Base-by-base conservation (phyloP, 2,888 invertebrate species). In the Linyphia triangularis region DNA sequence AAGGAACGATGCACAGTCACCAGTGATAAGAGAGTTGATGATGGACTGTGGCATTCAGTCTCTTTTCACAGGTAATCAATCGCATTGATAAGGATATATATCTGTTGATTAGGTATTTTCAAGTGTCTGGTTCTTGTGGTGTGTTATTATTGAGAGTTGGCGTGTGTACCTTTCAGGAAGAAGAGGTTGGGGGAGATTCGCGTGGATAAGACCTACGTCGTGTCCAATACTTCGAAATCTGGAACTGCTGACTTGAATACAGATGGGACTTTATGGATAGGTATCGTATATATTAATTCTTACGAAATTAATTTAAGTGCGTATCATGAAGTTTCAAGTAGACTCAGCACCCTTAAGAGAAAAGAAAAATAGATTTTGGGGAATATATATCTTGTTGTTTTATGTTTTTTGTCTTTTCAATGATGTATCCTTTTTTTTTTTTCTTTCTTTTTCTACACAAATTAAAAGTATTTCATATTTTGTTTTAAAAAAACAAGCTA, bases 11-110 rank as follows among this genome's bases (percentile, higher is more conserved):
- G 93, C 28, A 91, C 92, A 22, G 91, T 94, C 9, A 91, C 92
- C 79, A 94, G 94, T 19, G 91, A 92, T 88, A 92, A 93, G 2
- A 93, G 94, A 91, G 95, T 96, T 10, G 95, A 95, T 91, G 96
- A 97, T 92, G 96, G 96, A 0, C 93, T 95, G 88, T 96, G 96
- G 96, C 96, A 97, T 92, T 95, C 95, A 24, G 94, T 96, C 13
- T 94, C 94, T 33, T 95, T 95, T 19, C 94, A 95, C 90, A 93
- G 93, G 93, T 93, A 51, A 63, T 2, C 57, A 0, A 2, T 2
- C 57, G 7, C 1, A 40, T 40, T 1, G 1, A 1, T 10, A 40
- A 40, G 40, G 13, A 40, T 7, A 10, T 13, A 40, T 40, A 40
- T 13, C 7, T 40, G 40, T 40, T 13, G 13, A 40, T 40, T 40